Evolutionary conservation across 2,888 invertebrate species (phyloP).

Genomic region (Drosophila setosimentum): DNA sequence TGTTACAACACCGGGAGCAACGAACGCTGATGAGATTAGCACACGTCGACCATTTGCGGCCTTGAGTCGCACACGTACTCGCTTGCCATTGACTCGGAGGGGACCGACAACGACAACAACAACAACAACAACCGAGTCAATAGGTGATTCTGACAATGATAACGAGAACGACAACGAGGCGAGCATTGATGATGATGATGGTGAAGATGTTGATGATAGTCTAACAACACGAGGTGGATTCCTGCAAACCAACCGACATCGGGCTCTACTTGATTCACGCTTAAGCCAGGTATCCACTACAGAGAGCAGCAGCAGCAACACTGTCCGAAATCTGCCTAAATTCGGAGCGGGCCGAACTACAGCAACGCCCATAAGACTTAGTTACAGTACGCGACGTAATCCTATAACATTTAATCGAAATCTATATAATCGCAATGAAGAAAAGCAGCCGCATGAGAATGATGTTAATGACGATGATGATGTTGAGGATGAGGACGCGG

Average conservation of each 20-base stretch:
- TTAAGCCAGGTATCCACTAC: slow-evolving; percentile 1
- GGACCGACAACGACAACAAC: slow-evolving; percentile 11
- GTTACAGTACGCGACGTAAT: slow-evolving; percentile 48
- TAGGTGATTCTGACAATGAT: slow-evolving; percentile 11
- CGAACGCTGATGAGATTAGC: slow-evolving; percentile 24
- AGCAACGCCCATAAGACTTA: slow-evolving; percentile 28
- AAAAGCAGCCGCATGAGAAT: slow-evolving; percentile 32
- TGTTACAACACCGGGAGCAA: slow-evolving; percentile 21
- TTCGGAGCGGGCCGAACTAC: slow-evolving; percentile 40
- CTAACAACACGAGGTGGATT: slow-evolving; percentile 44
- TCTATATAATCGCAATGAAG: slow-evolving; percentile 42
- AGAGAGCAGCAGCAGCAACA: background rate
- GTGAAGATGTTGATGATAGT: slow-evolving; percentile 1
- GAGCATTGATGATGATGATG: slow-evolving; percentile 20
- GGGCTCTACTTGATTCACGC: slow-evolving; percentile 40
- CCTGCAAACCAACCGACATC: slow-evolving; percentile 68
- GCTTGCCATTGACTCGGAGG: slow-evolving; percentile 28
- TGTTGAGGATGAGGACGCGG: slow-evolving; percentile 8
- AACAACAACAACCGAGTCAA: slow-evolving; percentile 16
- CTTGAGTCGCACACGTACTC: slow-evolving; percentile 56
- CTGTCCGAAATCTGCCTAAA: slow-evolving; percentile 3
- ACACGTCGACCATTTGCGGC: slow-evolving; percentile 58
- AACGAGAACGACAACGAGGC: slow-evolving; percentile 40
- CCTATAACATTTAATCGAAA: slow-evolving; percentile 55
- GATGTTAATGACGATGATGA: slow-evolving; percentile 31